These are phyloP conservation scores for Falco cherrug DNA, from an alignment of 2,797 vertebrate species.

Conservation along the genomic window DNA sequence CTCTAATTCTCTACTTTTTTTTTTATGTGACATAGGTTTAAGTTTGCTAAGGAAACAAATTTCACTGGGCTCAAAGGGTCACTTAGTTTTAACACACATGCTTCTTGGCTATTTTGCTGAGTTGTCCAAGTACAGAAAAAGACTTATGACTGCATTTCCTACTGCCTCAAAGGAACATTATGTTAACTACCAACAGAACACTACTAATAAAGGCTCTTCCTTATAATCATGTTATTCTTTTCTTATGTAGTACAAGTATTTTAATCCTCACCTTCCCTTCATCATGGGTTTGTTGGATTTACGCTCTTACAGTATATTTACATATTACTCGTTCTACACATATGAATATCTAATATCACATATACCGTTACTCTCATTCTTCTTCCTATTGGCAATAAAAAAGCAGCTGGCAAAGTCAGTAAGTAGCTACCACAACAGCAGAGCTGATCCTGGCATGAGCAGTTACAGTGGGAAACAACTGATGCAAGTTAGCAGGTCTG, in stretches of 20 bases:
- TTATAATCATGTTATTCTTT: neutral
- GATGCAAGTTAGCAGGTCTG: constrained; percentile 14
- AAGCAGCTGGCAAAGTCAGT: constrained; percentile 31
- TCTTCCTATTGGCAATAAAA: constrained; percentile 17
- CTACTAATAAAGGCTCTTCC: neutral
- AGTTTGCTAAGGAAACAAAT: constrained; percentile 6
- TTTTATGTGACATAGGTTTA: neutral
- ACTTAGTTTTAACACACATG: neutral
- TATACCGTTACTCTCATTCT: neutral
- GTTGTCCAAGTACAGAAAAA: constrained; percentile 1
- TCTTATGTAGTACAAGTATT: neutral
- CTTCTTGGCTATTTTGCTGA: neutral
- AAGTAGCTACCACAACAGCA: neutral
- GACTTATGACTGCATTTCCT: constrained; percentile 18
- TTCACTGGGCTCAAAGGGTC: constrained; percentile 17
- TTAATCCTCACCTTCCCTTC: neutral
- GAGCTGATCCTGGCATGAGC: constrained; percentile 1
- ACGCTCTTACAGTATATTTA: neutral
- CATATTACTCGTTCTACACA: neutral
- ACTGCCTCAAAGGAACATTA: constrained; percentile 20
- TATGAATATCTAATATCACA: neutral
- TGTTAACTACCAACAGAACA: neutral
- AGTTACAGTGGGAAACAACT: neutral
- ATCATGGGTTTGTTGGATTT: neutral
- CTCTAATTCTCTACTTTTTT: neutral